Conservation (phyloP, 2,888 invertebrate species). For the Habrosyne pyritoides region DNA sequence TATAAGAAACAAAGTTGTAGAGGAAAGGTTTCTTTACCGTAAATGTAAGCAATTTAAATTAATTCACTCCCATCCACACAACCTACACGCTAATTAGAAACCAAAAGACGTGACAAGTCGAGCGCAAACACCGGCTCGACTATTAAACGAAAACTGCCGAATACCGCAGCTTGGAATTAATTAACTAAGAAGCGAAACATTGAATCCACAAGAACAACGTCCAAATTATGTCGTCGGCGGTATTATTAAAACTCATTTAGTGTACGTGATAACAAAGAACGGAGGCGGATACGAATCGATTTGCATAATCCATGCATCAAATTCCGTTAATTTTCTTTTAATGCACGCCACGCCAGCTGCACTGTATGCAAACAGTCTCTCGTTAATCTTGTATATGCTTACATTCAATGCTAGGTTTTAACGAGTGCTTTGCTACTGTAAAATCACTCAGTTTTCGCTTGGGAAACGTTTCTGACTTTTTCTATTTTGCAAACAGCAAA, state of each 20-base stretch:
- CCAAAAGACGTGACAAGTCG: constrained; percentile 20
- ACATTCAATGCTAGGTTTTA: constrained; percentile 19
- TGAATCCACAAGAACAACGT: constrained; percentile 46
- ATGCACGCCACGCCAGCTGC: constrained; percentile 60
- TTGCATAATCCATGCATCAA: constrained; percentile 81
- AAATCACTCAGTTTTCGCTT: constrained; percentile 4
- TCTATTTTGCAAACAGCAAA: not conserved
- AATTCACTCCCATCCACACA: constrained; percentile 8
- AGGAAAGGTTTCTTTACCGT: not conserved
- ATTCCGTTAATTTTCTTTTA: constrained; percentile 81
- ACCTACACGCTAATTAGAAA: constrained; percentile 18
- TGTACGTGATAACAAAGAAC: constrained; percentile 74
- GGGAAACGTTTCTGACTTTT: not conserved
- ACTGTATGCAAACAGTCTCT: constrained; percentile 40
- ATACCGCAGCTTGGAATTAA: constrained; percentile 47
- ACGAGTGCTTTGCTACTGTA: constrained; percentile 12
- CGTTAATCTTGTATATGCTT: constrained; percentile 29
- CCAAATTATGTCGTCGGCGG: constrained; percentile 45
- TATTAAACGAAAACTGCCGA: constrained; percentile 43
- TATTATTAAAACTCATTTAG: constrained; percentile 62
- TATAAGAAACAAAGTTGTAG: not conserved
- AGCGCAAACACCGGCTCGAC: constrained; percentile 23
- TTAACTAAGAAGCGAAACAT: constrained; percentile 51
- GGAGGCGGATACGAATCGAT: constrained; percentile 68
- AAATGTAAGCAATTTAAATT: constrained; percentile 12